phyloP scores from a whole-genome alignment of 2,797 vertebrate genomes.

The Borostomias antarcticus region DNA sequence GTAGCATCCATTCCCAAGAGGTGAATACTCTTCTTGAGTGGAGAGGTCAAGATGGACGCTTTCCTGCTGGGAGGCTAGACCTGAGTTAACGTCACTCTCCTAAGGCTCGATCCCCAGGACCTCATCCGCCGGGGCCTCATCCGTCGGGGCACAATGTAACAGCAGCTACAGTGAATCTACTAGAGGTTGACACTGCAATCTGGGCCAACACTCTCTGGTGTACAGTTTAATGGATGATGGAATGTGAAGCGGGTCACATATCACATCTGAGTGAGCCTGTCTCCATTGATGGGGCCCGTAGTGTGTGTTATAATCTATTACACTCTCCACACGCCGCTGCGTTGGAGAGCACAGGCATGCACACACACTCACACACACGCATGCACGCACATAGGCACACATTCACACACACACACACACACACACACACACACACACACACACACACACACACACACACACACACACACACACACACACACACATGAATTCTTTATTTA shows the following conservation, averaged over 20 bases:
- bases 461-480: not conserved
- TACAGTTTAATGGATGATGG: constrained; percentile 51
- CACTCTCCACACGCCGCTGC: constrained; percentile 23
- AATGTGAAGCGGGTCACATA: constrained; percentile 54
- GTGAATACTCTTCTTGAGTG: constrained; percentile 31
- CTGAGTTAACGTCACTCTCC: constrained; percentile 33
- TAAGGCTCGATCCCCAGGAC: constrained; percentile 7
- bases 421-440: not conserved
- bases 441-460: not conserved
- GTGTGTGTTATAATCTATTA: constrained; percentile 57
- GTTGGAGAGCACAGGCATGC: not conserved
- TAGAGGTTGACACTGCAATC: constrained; percentile 51
- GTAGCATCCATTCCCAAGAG: not conserved
- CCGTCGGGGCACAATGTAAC: no score
- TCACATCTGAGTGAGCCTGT: constrained; percentile 54
- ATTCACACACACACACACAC: not conserved
- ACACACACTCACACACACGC: constrained; percentile 4
- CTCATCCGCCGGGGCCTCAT: constrained; percentile 41
- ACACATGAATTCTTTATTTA: no score
- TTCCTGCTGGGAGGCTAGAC: constrained; percentile 30
- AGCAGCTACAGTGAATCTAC: constrained; percentile 35
- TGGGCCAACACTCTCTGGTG: no score
- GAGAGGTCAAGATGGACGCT: constrained; percentile 40
- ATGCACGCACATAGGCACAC: constrained; percentile 4
- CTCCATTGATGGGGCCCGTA: constrained; percentile 38